Conservation (phyloP, 2,113 vertebrate genomes). For the Hiodon alosoides region DNA sequence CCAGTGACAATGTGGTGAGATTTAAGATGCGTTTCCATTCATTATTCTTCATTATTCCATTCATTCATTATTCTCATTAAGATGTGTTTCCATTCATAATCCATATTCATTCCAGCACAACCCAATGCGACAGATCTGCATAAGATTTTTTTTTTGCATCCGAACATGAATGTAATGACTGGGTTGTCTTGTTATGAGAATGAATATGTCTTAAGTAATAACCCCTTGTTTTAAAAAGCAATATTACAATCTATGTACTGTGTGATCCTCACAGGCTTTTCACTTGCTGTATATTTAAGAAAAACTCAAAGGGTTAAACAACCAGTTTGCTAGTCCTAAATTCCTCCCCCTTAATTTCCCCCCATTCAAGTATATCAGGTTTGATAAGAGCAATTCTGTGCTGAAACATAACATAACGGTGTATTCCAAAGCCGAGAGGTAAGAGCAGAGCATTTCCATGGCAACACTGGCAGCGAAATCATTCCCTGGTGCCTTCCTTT, state of each 20-base stretch:
- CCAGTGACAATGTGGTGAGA: no score
- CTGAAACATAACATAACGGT: neutral
- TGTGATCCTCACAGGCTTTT: neutral
- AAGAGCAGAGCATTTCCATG: slow-evolving; percentile 38
- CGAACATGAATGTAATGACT: neutral
- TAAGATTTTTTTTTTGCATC: neutral
- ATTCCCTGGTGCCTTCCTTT: slow-evolving; percentile 2
- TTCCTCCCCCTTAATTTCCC: neutral
- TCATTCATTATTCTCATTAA: no score
- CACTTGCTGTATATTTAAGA: neutral
- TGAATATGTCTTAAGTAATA: neutral
- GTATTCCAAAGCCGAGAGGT: slow-evolving; percentile 20
- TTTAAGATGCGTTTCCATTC: no score
- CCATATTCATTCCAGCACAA: neutral
- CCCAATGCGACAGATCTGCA: neutral
- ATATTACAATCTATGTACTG: neutral
- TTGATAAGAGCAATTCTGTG: neutral
- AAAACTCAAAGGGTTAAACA: neutral
- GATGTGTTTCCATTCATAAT: no score
- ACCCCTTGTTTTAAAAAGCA: neutral
- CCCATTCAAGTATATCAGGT: neutral
- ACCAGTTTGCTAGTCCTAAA: neutral
- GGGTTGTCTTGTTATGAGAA: neutral
- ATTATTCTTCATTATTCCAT: no score
- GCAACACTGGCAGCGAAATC: slow-evolving; percentile 38